Conservation (phyloP, 2,797 vertebrate species). For the Alfaro cultratus region DNA sequence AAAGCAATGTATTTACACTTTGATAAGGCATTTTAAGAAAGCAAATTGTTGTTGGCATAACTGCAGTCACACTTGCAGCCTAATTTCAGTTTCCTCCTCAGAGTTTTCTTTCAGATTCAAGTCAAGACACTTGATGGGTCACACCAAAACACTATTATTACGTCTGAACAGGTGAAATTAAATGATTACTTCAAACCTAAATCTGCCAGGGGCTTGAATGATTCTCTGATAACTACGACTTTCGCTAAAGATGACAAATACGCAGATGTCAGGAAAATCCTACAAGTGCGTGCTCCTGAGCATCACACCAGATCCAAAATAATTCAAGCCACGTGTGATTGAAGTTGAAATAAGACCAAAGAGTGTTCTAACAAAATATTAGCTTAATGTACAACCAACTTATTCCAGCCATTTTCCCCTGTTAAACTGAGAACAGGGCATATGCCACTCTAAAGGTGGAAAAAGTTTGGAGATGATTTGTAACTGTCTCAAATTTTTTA, state of each 20-base stretch:
- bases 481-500: background rate
- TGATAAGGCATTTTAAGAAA: background rate
- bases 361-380: background rate
- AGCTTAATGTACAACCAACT: background rate
- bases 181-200: background rate
- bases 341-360: background rate
- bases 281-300: background rate
- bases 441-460: background rate
- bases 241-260: background rate
- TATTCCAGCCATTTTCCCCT: background rate
- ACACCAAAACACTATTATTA: background rate
- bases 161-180: background rate
- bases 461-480: slow-evolving; percentile 1
- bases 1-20: background rate
- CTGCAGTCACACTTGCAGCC: background rate
- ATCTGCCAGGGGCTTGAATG: background rate
- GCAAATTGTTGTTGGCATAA: no score
- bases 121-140: background rate
- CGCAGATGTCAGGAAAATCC: background rate
- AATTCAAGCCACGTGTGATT: background rate
- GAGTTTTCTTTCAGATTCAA: background rate
- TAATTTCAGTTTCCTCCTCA: background rate
- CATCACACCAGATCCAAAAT: background rate
- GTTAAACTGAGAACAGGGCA: background rate
- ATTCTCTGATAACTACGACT: background rate